Evolutionary conservation across 2,797 vertebrate genomes (phyloP), one percentile per base, ranked within the genome.

Genomic region (Streptopelia turtur): DNA sequence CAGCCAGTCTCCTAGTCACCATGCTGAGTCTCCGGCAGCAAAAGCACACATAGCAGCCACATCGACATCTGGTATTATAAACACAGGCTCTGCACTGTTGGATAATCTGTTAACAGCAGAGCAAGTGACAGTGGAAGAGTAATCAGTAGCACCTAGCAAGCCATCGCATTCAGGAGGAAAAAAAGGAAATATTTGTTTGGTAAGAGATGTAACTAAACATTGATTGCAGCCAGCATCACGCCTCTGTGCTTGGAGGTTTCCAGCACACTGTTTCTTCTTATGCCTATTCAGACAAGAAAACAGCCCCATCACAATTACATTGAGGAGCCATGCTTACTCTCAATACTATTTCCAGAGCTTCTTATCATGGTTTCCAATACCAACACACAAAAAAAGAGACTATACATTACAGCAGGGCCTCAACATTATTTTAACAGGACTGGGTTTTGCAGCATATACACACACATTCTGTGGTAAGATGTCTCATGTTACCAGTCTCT

Each of bases 51-150:
- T 0, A 85, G 59, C 94, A 93, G 80, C 81, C 90, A 69, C 81
- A 16, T 17, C 37, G 83, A 94, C 96, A 97, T 94, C 94, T 97
- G 93, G 81, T 89, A 91, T 89, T 87, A 94, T 15, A 95, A 95
- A 96, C n/a, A 96, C 70, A 95, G 85, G 66, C 92, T 93, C 88
- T 82, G 85, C 94, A 75, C 78, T 90, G 92, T 87, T 94, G 93
- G 79, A 82, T 96, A 91, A 94, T 95, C 95, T 91, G 59, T 89
- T 97, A 96, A 89, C 91, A 91, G 91, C 56, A 78, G 68, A 81
- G 75, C 83, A 91, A 95, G 85, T 57, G 91, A 82, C 94, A 95
- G 53, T 63, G 35, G 65, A 92, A 95, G 83, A 82, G 31, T 83
- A 95, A 95, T 97, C 84, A 96, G 91, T 37, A 90, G 78, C 64